These are phyloP conservation scores for Drosophila erecta DNA, from an alignment of 1,140 invertebrate genomes.

Conservation along the genomic window DNA sequence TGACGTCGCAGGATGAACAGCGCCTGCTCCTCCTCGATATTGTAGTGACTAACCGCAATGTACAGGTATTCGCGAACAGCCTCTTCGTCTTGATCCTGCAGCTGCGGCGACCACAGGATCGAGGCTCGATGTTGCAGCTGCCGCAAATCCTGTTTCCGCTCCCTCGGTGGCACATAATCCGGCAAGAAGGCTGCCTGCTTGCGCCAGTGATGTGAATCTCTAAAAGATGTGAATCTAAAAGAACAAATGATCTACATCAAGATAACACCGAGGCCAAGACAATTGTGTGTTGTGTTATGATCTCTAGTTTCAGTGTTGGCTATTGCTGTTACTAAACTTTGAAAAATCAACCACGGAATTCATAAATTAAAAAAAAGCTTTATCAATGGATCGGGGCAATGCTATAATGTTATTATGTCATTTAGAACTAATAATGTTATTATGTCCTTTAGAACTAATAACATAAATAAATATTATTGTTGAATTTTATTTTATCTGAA, in stretches of 20 bases:
- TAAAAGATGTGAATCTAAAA: no score
- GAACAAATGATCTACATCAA: background rate
- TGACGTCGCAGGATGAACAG: constrained; percentile 28
- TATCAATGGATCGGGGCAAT: no score
- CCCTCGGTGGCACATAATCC: constrained; percentile 6
- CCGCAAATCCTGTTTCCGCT: background rate
- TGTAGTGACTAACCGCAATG: constrained; percentile 5
- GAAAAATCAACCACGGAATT: background rate
- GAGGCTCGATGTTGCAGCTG: constrained; percentile 35
- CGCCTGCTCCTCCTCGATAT: constrained; percentile 40
- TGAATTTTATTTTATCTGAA: no score
- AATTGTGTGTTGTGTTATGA: background rate
- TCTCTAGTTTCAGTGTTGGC: constrained; percentile 1
- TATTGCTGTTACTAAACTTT: background rate
- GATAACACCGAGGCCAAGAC: background rate
- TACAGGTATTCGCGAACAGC: constrained; percentile 23
- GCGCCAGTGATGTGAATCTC: constrained; percentile 10
- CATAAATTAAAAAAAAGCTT: no score
- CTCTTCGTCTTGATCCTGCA: background rate
- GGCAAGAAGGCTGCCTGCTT: constrained; percentile 20
- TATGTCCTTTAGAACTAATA: no score
- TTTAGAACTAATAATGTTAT: no score
- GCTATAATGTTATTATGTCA: no score
- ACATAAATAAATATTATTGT: no score
- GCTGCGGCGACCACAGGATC: constrained; percentile 32